Evolutionary conservation across 2,113 vertebrate species (phyloP).

Genomic region (Illadopsis cleaveri): DNA sequence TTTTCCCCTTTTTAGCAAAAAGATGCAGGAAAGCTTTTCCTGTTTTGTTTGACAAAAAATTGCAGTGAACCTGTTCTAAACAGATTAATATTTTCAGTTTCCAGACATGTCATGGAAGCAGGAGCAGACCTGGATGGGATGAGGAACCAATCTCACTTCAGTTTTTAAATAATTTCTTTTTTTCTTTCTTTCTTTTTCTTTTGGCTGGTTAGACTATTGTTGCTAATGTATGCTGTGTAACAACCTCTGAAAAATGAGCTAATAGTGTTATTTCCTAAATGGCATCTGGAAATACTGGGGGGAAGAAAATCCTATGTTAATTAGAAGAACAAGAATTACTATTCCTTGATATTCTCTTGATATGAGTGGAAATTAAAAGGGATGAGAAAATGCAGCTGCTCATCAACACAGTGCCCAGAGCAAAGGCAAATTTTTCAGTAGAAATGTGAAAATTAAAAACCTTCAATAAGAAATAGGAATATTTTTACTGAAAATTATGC

Average conservation of each 20-base stretch:
- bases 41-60: not conserved
- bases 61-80: not conserved
- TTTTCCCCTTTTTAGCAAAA: not conserved
- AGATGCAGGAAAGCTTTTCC: not conserved
- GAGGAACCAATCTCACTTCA: not conserved
- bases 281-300: not conserved
- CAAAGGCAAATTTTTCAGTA: not conserved
- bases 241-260: not conserved
- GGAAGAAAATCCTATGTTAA: not conserved
- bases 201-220: fast-evolving
- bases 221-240: not conserved
- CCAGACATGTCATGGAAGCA: not conserved
- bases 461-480: not conserved
- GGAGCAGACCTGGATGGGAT: not conserved
- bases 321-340: not conserved
- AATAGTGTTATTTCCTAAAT: not conserved
- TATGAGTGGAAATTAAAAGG: not conserved
- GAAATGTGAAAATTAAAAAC: not conserved
- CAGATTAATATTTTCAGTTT: not conserved
- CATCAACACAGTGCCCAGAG: not conserved
- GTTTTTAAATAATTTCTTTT: not conserved
- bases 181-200: not conserved
- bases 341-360: not conserved
- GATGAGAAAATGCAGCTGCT: not conserved
- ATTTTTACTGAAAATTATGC: not conserved